phyloP scores from a whole-genome alignment of 1,140 invertebrate species.

The Diorhabda sublineata region DNA sequence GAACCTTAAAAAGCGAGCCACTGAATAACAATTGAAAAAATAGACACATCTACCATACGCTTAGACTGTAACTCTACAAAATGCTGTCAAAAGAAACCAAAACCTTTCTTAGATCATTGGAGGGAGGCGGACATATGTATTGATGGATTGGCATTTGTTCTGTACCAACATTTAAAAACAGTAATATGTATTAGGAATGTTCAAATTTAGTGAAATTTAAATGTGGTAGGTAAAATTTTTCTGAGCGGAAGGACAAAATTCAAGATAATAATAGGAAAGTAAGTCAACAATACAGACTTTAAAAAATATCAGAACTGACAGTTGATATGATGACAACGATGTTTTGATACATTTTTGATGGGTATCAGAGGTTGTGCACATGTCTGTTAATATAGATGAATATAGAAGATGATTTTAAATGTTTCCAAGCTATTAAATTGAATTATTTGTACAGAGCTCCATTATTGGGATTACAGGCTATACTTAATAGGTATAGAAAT shows the following conservation, averaged over 20 bases:
- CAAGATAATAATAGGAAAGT: slow-evolving; percentile 11
- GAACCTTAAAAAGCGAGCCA: slow-evolving; percentile 8
- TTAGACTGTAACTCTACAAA: not conserved
- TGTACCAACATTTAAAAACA: slow-evolving; percentile 14
- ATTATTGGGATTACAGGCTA: not conserved
- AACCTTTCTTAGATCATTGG: not conserved
- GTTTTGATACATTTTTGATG: slow-evolving; percentile 20
- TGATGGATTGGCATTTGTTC: slow-evolving; percentile 17
- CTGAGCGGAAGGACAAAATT: slow-evolving; percentile 21
- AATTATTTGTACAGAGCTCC: not conserved
- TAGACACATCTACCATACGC: slow-evolving; percentile 4
- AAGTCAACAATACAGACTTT: slow-evolving; percentile 13
- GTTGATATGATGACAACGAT: slow-evolving; percentile 18
- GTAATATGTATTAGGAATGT: not conserved
- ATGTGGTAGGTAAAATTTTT: not conserved
- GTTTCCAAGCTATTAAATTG: not conserved
- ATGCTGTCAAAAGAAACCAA: not conserved
- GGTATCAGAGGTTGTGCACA: slow-evolving; percentile 1
- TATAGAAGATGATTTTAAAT: slow-evolving; percentile 5
- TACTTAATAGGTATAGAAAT: no score
- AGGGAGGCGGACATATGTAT: slow-evolving; percentile 16
- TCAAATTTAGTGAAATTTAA: not conserved
- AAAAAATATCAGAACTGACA: slow-evolving; percentile 19
- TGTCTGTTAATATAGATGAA: slow-evolving; percentile 6
- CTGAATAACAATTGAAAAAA: slow-evolving; percentile 21